Conservation (phyloP, 2,113 vertebrate species). For the Notechis scutatus region DNA sequence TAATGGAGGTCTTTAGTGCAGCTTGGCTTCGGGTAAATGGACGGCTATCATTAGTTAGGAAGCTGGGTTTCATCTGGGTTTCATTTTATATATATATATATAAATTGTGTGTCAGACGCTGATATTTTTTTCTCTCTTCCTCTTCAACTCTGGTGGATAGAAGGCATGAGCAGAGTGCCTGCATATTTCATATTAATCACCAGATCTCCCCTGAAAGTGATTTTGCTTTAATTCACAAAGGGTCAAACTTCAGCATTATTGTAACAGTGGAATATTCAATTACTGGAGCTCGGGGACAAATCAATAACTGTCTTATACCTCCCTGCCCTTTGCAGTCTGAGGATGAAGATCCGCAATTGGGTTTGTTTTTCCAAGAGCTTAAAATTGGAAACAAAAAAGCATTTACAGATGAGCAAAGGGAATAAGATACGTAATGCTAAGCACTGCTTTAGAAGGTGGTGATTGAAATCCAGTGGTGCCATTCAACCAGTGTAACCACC, state of each 20-base stretch:
- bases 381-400: not conserved
- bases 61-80: too few relatives aligned
- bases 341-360: not conserved
- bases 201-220: constrained; percentile 21
- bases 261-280: not conserved
- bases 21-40: too few relatives aligned
- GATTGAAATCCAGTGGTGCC: too few relatives aligned
- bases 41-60: too few relatives aligned
- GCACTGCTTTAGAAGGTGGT: too few relatives aligned
- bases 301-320: too few relatives aligned
- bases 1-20: too few relatives aligned
- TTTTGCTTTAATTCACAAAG: constrained; percentile 13
- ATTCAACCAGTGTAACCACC: too few relatives aligned
- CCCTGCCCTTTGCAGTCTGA: not conserved
- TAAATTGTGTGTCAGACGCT: not conserved
- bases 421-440: not conserved
- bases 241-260: constrained; percentile 12
- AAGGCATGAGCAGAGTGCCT: constrained; percentile 24
- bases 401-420: not conserved
- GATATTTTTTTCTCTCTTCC: constrained; percentile 34
- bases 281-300: constrained; percentile 24
- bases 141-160: constrained; percentile 42
- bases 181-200: constrained; percentile 49
- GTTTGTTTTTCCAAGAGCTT: not conserved
- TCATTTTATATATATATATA: too few relatives aligned